phyloP scores from a whole-genome alignment of 53 echinoderm and acorn worm genomes.

The Echinometra lucunter region DNA sequence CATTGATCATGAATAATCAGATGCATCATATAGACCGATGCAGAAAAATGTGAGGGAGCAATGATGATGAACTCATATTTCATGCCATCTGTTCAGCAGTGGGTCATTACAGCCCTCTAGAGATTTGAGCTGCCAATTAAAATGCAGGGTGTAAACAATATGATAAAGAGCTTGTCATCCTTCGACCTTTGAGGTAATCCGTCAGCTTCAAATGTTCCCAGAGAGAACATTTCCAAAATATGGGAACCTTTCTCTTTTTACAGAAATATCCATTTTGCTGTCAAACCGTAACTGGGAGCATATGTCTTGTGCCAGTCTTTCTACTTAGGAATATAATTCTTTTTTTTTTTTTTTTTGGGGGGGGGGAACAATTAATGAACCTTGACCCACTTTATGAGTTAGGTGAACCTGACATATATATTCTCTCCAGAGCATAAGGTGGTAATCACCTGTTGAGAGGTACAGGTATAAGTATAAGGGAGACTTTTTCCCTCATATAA shows the following conservation, averaged over 20 bases:
- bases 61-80: background rate
- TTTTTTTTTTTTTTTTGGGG: too few relatives aligned
- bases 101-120: background rate
- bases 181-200: background rate
- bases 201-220: slow-evolving; percentile 11
- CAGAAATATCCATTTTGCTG: background rate
- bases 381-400: background rate
- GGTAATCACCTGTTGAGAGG: background rate
- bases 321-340: too few relatives aligned
- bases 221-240: background rate
- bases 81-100: background rate
- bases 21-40: background rate
- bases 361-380: background rate
- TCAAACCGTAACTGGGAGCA: background rate
- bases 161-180: slow-evolving; percentile 31
- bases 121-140: background rate
- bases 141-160: background rate
- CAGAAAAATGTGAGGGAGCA: background rate
- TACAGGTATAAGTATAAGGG: too few relatives aligned
- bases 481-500: too few relatives aligned
- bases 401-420: background rate
- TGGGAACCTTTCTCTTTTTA: background rate
- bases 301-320: background rate
- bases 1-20: background rate
- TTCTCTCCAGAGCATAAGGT: background rate